These are phyloP conservation scores for Drosophila murphyi DNA, from an alignment of 1,140 invertebrate genomes.

Conservation along the genomic window DNA sequence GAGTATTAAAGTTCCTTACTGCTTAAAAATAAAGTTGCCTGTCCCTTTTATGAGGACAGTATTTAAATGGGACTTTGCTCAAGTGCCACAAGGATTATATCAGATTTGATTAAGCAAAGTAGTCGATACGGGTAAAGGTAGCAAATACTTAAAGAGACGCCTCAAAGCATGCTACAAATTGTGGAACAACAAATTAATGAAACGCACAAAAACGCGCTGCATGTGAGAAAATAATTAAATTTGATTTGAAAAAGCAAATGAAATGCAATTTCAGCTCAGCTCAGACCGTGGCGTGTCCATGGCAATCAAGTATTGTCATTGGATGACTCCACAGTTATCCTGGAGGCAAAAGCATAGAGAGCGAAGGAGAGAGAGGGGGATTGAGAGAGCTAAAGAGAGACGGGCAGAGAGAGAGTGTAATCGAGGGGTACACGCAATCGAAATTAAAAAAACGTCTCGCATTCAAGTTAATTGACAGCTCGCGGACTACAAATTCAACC, in stretches of 20 bases:
- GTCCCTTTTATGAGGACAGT: neutral
- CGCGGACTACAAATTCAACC: constrained; percentile 50
- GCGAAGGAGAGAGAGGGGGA: neutral
- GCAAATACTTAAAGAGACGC: constrained; percentile 38
- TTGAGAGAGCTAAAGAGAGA: neutral
- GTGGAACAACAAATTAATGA: constrained; percentile 26
- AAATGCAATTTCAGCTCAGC: constrained; percentile 18
- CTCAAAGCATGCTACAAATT: constrained; percentile 65
- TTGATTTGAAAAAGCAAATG: constrained; percentile 55
- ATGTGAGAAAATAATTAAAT: constrained; percentile 81
- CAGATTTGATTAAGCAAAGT: neutral
- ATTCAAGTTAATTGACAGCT: constrained; percentile 81
- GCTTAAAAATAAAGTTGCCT: neutral
- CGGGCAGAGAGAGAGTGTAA: neutral
- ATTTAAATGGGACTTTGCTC: neutral
- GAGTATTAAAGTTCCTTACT: neutral
- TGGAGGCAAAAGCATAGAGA: no score
- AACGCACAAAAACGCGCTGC: constrained; percentile 62
- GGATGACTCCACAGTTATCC: constrained; percentile 64
- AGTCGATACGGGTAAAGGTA: neutral
- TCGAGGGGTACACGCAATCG: constrained; percentile 59
- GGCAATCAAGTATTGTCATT: constrained; percentile 78
- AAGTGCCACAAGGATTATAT: neutral
- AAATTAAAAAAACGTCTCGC: constrained; percentile 73
- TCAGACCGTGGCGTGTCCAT: constrained; percentile 54